Evolutionary conservation across 2,888 invertebrate genomes (phyloP).

Genomic region (Pecten maximus): DNA sequence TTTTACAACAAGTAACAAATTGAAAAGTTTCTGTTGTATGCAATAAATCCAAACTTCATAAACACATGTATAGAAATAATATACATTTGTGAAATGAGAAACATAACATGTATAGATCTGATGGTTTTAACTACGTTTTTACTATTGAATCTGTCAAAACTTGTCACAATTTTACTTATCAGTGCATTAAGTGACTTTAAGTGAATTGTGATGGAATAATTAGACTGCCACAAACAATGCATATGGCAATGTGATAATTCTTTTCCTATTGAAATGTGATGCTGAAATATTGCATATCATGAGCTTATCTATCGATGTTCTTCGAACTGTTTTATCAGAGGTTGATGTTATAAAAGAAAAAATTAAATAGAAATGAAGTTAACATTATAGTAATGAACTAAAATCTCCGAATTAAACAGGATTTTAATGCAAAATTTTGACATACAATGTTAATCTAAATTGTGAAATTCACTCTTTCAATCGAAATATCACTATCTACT

Average conservation of each 20-base stretch:
- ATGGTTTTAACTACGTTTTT: not conserved
- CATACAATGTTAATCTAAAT: not conserved
- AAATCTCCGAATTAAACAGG: not conserved
- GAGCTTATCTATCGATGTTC: conserved; percentile 13
- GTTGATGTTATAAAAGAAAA: not conserved
- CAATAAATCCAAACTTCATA: not conserved
- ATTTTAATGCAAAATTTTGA: not conserved
- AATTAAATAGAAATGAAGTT: not conserved
- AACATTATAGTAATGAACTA: not conserved
- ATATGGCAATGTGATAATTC: not conserved
- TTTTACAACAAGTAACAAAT: not conserved
- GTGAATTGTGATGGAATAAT: not conserved
- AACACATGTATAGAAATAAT: not conserved
- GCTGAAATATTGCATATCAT: conserved; percentile 4
- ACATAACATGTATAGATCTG: not conserved
- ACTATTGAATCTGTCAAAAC: not conserved
- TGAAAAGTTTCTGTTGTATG: not conserved
- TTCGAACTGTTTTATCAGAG: not conserved
- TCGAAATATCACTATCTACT: not conserved
- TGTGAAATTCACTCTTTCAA: not conserved
- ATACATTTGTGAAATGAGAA: not conserved
- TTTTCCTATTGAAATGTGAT: not conserved
- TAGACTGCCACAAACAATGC: not conserved
- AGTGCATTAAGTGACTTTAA: not conserved
- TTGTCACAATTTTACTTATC: not conserved